Evolutionary conservation across 2,113 vertebrate species (phyloP).

Genomic region (Scolopax mira): DNA sequence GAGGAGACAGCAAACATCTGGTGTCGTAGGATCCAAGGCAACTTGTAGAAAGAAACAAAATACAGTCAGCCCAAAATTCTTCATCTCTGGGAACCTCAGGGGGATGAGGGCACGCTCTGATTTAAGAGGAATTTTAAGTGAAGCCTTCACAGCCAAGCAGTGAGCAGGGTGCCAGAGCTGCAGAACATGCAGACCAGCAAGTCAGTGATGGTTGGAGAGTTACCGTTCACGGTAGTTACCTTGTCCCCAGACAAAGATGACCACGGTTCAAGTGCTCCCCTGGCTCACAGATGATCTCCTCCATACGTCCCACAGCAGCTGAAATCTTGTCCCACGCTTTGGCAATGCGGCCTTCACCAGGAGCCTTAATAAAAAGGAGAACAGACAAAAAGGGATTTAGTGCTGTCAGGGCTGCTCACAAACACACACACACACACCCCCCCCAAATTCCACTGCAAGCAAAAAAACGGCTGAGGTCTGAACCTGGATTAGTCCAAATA

Average conservation of each 20-base stretch:
- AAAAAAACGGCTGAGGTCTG: background rate
- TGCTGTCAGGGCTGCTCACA: background rate
- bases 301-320: accelerated
- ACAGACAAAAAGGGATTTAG: constrained; percentile 12
- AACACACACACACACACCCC: background rate
- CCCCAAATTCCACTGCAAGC: background rate
- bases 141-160: background rate
- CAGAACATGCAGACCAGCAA: background rate
- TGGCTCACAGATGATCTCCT: background rate
- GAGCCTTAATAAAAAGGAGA: background rate
- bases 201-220: accelerated
- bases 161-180: accelerated
- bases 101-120: background rate
- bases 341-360: accelerated
- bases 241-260: background rate
- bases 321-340: background rate
- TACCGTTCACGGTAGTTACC: background rate
- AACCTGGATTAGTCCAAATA: constrained; percentile 12
- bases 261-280: accelerated
- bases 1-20: background rate
- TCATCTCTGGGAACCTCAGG: accelerated
- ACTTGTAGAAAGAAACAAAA: accelerated
- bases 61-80: background rate
- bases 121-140: background rate
- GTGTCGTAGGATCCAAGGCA: background rate